Conservation (phyloP, 2,797 vertebrate species). For the Trachops cirrhosus region DNA sequence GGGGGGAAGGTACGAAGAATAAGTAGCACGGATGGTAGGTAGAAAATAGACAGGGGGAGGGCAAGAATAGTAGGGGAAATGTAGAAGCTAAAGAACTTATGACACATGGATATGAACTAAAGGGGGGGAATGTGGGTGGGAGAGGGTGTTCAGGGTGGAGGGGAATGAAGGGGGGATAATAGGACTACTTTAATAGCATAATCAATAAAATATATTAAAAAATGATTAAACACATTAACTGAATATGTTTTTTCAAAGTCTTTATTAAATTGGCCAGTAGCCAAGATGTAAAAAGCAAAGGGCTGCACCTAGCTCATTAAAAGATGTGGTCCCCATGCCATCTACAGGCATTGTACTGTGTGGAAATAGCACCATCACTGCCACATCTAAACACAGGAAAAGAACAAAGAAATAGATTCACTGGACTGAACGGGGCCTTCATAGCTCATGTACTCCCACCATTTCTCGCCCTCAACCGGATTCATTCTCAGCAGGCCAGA, state of each 20-base stretch:
- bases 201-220: too few relatives aligned
- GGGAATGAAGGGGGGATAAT: too few relatives aligned
- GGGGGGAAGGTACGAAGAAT: too few relatives aligned
- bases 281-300: neutral
- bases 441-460: neutral
- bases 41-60: too few relatives aligned
- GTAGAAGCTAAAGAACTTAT: too few relatives aligned
- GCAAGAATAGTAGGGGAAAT: too few relatives aligned
- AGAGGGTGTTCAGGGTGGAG: too few relatives aligned
- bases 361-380: neutral
- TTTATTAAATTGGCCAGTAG: slow-evolving; percentile 41
- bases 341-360: neutral
- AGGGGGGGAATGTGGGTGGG: too few relatives aligned
- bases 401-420: neutral
- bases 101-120: too few relatives aligned
- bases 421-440: neutral
- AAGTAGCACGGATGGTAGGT: too few relatives aligned
- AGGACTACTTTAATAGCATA: too few relatives aligned
- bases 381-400: neutral
- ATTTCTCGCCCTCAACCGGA: rapidly evolving
- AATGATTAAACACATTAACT: slow-evolving; percentile 58
- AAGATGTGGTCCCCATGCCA: neutral
- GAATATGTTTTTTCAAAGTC: neutral
- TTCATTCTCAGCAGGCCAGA: neutral
- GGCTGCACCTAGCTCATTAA: neutral